phyloP scores from a whole-genome alignment of 2,888 invertebrate genomes.

The Megalurothrips usitatus region DNA sequence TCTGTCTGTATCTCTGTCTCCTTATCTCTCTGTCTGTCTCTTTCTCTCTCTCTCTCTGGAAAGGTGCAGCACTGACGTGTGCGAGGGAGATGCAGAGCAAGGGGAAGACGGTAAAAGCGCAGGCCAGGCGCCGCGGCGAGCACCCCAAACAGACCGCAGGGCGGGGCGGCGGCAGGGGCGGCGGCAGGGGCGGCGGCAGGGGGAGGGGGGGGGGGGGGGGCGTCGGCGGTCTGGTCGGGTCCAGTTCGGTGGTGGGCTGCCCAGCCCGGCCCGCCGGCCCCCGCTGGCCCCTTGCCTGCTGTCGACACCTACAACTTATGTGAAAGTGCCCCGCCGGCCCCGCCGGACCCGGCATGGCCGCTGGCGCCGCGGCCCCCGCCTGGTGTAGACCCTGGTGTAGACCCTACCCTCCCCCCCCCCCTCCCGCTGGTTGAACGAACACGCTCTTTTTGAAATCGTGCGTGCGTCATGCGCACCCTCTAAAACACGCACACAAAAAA shows the following conservation, averaged over 20 bases:
- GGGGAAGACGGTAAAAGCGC: neutral
- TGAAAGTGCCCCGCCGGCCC: neutral
- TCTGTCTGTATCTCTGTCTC: neutral
- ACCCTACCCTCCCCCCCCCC: neutral
- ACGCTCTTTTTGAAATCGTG: too few relatives aligned
- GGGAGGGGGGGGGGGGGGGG: too few relatives aligned
- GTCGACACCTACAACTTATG: constrained; percentile 11
- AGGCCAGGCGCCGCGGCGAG: neutral
- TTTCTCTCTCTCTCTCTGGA: neutral
- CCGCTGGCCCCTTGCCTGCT: neutral
- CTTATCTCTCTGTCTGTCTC: neutral
- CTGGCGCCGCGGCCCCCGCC: neutral
- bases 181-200: neutral
- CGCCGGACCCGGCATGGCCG: neutral
- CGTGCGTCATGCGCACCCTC: too few relatives aligned
- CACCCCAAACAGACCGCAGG: neutral
- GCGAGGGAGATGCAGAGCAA: neutral
- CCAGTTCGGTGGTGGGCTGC: too few relatives aligned
- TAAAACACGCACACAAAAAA: too few relatives aligned
- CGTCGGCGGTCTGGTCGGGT: too few relatives aligned
- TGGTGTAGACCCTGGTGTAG: too few relatives aligned
- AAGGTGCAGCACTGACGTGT: neutral
- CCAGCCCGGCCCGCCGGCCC: neutral
- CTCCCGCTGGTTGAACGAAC: too few relatives aligned
- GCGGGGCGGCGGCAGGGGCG: neutral